phyloP scores from a whole-genome alignment of 2,888 invertebrate genomes.

The Anthrax anthrax region DNA sequence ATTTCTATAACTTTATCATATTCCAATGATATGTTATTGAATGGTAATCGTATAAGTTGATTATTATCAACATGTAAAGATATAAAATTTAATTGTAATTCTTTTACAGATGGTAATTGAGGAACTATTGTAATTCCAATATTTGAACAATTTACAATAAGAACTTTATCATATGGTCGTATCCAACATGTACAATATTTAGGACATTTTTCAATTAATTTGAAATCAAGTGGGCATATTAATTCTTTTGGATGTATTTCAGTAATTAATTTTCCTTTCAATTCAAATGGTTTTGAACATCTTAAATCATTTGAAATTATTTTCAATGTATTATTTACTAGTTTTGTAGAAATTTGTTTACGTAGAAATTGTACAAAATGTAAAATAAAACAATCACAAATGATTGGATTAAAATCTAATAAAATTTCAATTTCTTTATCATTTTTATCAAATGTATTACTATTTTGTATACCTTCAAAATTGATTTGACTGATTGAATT shows the following conservation, averaged over 20 bases:
- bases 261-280: slow-evolving; percentile 20
- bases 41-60: slow-evolving; percentile 28
- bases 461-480: slow-evolving; percentile 23
- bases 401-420: slow-evolving; percentile 44
- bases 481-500: slow-evolving; percentile 39
- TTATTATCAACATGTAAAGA: slow-evolving; percentile 37
- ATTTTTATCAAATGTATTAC: slow-evolving; percentile 17
- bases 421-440: slow-evolving; percentile 28
- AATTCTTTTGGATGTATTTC: slow-evolving; percentile 34
- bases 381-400: slow-evolving; percentile 45
- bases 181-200: slow-evolving; percentile 38
- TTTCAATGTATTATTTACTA: slow-evolving; percentile 27
- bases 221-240: slow-evolving; percentile 34
- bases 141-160: slow-evolving; percentile 41
- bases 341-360: slow-evolving; percentile 29
- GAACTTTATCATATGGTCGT: slow-evolving; percentile 34
- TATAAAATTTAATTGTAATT: slow-evolving; percentile 22
- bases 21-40: slow-evolving; percentile 23
- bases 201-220: slow-evolving; percentile 34
- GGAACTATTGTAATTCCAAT: slow-evolving; percentile 36
- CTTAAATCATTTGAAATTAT: slow-evolving; percentile 31
- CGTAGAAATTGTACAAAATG: slow-evolving; percentile 40
- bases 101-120: slow-evolving; percentile 21
- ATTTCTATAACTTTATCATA: slow-evolving; percentile 39
- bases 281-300: slow-evolving; percentile 33